Evolutionary conservation across 2,113 vertebrate genomes (phyloP).

Genomic region (Bostrychus sinensis): DNA sequence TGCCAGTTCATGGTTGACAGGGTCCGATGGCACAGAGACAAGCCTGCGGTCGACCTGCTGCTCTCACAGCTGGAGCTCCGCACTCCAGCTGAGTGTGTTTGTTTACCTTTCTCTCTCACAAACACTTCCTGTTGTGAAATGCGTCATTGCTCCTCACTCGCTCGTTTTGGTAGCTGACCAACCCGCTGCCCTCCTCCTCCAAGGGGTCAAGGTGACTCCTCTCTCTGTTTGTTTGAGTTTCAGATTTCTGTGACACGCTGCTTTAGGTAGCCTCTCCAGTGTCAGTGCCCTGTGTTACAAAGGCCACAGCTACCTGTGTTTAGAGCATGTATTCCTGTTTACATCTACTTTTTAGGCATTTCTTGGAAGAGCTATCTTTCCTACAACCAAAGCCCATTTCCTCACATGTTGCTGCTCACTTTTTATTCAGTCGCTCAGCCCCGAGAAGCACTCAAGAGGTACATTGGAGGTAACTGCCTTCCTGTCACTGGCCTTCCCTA

Average conservation of each 20-base stretch:
- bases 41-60: constrained; percentile 14
- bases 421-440: constrained; percentile 38
- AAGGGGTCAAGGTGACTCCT: constrained; percentile 10
- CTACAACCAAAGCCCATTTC: constrained; percentile 5
- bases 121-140: constrained; percentile 34
- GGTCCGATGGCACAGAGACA: constrained; percentile 4
- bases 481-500: constrained; percentile 55
- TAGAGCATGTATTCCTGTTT: too few species aligned
- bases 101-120: constrained; percentile 33
- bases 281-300: constrained; percentile 34
- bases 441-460: constrained; percentile 33
- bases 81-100: constrained; percentile 30
- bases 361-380: constrained; percentile 1
- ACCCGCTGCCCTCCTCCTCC: constrained; percentile 19
- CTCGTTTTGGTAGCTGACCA: neutral
- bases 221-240: constrained; percentile 2
- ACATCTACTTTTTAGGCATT: too few species aligned
- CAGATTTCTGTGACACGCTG: constrained; percentile 7
- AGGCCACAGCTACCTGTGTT: too few species aligned
- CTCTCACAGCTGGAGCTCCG: constrained; percentile 19
- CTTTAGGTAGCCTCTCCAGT: constrained; percentile 19
- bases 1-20: neutral
- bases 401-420: constrained; percentile 39
- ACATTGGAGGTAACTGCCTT: constrained; percentile 49
- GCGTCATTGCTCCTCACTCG: constrained; percentile 27